Base-by-base conservation (phyloP, 2,888 invertebrate genomes). In the Yponomeuta malinellus region DNA sequence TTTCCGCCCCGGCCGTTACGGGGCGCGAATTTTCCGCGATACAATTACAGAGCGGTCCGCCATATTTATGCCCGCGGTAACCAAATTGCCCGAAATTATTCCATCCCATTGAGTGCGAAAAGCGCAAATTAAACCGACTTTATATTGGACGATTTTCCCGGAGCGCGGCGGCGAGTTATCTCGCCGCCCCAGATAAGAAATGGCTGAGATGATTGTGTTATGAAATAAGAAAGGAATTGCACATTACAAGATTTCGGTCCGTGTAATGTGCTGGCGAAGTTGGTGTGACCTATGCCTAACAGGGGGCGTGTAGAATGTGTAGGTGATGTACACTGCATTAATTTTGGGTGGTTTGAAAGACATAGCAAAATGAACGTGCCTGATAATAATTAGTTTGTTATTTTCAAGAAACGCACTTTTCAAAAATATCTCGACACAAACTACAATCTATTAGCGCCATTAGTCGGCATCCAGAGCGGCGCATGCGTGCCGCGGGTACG, bases 41-140 rank as follows among this genome's bases (percentile, higher is more conserved):
- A 92, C 92, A 91, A 92, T 92, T 92, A 92, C 91, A 86, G 81
- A 85, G 88, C 86, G 85, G 88, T 87, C 86, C 86, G 86, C 89
- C 87, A 91, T 92, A 92, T 92, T 92, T 92, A 92, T 92, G 89
- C 88, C 83, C 80, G 92, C 90, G 92, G 92, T 92, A 92, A 92
- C 92, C 89, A 92, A 92, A 92, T 92, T 92, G 92, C 92, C 89
- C 89, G 90, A 91, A 91, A 92, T 92, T 92, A 92, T 92, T 92
- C 92, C 91, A 87, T 90, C 90, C 92, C 92, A 92, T 92, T 92
- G 92, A 92, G 92, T 92, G 90, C 89, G 92, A 92, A 91, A 92
- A 91, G 92, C 90, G 91, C 92, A 92, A 92, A 92, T 92, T 92
- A 92, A 92, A 92, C 90, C 91, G 91, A 92, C 91, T 92, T 92